Percentiles rank a stretch among this genome's conserved stretches.
Conservation (phyloP, 2,888 invertebrate genomes). For the Amphipyra tragopoginis region DNA sequence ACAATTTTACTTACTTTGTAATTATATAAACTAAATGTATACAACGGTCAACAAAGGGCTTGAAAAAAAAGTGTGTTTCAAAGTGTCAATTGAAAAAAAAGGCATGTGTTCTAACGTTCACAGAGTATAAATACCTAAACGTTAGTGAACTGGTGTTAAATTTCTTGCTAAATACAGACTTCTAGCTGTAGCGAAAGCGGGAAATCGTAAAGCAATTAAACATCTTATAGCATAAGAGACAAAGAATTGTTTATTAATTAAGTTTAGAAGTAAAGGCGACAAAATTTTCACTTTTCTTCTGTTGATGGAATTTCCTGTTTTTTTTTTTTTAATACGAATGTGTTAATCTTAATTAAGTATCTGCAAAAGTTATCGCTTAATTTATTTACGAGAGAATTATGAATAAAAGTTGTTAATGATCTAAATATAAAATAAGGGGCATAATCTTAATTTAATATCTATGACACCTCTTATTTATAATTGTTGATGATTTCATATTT, state of each 20-base stretch:
- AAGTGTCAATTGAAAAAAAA: background rate
- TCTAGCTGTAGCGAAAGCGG: slow-evolving; percentile 25
- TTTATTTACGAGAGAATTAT: no score
- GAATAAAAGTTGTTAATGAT: no score
- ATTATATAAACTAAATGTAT: background rate
- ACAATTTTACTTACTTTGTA: no score
- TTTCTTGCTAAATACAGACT: slow-evolving; percentile 21
- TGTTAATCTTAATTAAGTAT: no score
- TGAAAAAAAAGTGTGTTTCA: no score
- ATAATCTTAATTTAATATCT: no score
- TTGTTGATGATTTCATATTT: no score
- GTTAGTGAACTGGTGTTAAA: slow-evolving; percentile 27
- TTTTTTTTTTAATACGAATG: no score
- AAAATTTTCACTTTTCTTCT: slow-evolving; percentile 25
- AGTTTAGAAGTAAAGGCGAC: background rate
- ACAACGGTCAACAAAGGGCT: background rate
- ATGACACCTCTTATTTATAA: no score
- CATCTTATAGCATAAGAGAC: slow-evolving; percentile 19
- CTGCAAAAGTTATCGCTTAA: no score
- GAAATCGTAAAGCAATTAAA: slow-evolving; percentile 12
- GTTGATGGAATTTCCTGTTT: slow-evolving; percentile 5
- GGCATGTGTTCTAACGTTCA: slow-evolving; percentile 20
- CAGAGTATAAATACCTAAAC: slow-evolving; percentile 8
- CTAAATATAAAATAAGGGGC: no score
- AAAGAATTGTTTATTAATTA: slow-evolving; percentile 3